phyloP scores from a whole-genome alignment of 2,113 vertebrate species.

The Dromaius novaehollandiae region DNA sequence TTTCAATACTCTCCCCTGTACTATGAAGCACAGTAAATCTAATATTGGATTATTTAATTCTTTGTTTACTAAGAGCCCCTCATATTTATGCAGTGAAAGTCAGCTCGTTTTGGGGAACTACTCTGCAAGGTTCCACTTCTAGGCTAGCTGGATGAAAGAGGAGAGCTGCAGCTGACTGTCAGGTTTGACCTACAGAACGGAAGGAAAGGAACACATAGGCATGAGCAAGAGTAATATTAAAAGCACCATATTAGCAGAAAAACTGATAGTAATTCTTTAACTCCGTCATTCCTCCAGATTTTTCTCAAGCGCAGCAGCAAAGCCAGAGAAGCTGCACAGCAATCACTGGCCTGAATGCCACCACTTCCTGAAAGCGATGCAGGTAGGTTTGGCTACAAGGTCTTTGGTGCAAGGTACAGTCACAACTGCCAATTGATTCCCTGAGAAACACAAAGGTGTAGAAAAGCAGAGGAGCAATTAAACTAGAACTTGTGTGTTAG shows the following conservation, averaged over 20 bases:
- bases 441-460: background rate
- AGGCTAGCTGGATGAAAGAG: background rate
- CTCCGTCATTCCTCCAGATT: background rate
- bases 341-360: background rate
- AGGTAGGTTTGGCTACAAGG: background rate
- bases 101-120: background rate
- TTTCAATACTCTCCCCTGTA: background rate
- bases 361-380: background rate
- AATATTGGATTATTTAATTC: background rate
- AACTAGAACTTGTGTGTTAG: background rate
- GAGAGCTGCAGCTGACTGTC: background rate
- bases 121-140: background rate
- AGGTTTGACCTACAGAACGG: background rate
- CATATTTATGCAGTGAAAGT: background rate
- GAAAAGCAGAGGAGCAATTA: background rate
- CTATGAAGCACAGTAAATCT: background rate
- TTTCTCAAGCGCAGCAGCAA: background rate
- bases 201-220: background rate
- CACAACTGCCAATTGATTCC: background rate
- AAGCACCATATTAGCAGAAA: background rate
- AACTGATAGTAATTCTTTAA: background rate
- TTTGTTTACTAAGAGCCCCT: background rate
- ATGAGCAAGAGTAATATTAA: background rate
- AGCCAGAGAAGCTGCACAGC: background rate
- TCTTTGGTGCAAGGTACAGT: background rate